phyloP scores from a whole-genome alignment of 2,888 invertebrate species.

The Philopedon plagiatum region DNA sequence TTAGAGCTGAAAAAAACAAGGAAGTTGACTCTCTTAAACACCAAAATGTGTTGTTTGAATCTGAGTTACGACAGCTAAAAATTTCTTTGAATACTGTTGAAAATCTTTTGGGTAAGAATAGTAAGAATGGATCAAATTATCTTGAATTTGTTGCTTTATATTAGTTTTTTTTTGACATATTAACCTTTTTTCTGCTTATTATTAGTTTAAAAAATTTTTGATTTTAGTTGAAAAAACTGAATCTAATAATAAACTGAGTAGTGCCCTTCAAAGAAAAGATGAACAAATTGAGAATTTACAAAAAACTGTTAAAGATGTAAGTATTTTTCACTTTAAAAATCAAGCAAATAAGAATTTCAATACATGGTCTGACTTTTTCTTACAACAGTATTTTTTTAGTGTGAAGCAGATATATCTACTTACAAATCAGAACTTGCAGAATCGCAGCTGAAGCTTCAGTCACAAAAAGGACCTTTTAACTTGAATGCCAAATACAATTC shows the following conservation, averaged over 20 bases:
- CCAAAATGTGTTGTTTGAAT: constrained; percentile 57
- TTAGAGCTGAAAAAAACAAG: constrained; percentile 52
- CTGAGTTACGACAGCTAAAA: constrained; percentile 59
- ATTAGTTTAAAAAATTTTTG: neutral
- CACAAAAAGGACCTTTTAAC: constrained; percentile 58
- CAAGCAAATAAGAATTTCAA: too few species aligned
- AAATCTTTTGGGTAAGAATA: constrained; percentile 57
- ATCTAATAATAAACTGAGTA: constrained; percentile 53
- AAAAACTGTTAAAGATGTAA: constrained; percentile 55
- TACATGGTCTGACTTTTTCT: too few species aligned
- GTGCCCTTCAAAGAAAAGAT: constrained; percentile 51
- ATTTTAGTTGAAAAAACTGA: constrained; percentile 59
- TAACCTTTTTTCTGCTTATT: too few species aligned
- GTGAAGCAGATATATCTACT: constrained; percentile 57
- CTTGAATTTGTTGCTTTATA: too few species aligned
- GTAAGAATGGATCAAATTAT: too few species aligned
- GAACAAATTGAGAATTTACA: constrained; percentile 53
- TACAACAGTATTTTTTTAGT: too few species aligned
- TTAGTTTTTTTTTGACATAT: neutral
- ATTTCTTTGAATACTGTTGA: constrained; percentile 58
- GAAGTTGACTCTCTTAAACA: constrained; percentile 58
- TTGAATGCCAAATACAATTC: constrained; percentile 57
- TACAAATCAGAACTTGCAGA: constrained; percentile 59
- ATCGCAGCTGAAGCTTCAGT: constrained; percentile 58
- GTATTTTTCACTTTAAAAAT: too few species aligned